A percentile compares a stretch with the other conserved stretches of the same genome.
Conservation (phyloP, 2,113 vertebrate genomes). For the Hymenochirus boettgeri region DNA sequence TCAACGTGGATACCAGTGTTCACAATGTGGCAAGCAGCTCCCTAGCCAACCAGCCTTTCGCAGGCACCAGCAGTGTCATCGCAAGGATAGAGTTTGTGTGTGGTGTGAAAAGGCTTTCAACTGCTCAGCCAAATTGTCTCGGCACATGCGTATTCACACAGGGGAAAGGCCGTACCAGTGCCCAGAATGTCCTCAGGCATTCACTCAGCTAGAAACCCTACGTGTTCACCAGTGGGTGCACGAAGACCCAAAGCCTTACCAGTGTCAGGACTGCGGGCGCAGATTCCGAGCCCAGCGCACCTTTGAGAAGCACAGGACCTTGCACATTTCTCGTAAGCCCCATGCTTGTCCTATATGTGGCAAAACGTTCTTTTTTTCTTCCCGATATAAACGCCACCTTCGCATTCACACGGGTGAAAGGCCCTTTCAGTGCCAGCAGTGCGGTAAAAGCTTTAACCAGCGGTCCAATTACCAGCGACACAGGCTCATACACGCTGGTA, state of each 20-base stretch:
- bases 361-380: slow-evolving; percentile 10
- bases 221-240: slow-evolving; percentile 60
- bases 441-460: slow-evolving; percentile 76
- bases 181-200: slow-evolving; percentile 70
- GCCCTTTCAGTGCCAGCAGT: slow-evolving; percentile 71
- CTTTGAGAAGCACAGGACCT: slow-evolving; percentile 23
- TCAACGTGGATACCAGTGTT: slow-evolving; percentile 59
- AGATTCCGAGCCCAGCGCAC: slow-evolving; percentile 52
- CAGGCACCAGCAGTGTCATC: slow-evolving; percentile 72
- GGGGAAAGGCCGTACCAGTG: slow-evolving; percentile 69
- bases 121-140: slow-evolving; percentile 70
- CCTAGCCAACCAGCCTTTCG: slow-evolving; percentile 74
- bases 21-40: slow-evolving; percentile 66
- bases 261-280: slow-evolving; percentile 66
- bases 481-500: slow-evolving; percentile 60
- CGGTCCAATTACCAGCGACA: slow-evolving; percentile 68
- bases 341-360: slow-evolving; percentile 57
- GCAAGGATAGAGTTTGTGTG: slow-evolving; percentile 63
- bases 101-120: slow-evolving; percentile 74
- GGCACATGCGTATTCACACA: slow-evolving; percentile 72
- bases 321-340: slow-evolving; percentile 25
- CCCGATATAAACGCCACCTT: slow-evolving; percentile 39
- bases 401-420: slow-evolving; percentile 31
- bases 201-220: slow-evolving; percentile 69
- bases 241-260: slow-evolving; percentile 53